Evolutionary conservation across 2,797 vertebrate species (phyloP).

Genomic region (Poeciliopsis gracilis): DNA sequence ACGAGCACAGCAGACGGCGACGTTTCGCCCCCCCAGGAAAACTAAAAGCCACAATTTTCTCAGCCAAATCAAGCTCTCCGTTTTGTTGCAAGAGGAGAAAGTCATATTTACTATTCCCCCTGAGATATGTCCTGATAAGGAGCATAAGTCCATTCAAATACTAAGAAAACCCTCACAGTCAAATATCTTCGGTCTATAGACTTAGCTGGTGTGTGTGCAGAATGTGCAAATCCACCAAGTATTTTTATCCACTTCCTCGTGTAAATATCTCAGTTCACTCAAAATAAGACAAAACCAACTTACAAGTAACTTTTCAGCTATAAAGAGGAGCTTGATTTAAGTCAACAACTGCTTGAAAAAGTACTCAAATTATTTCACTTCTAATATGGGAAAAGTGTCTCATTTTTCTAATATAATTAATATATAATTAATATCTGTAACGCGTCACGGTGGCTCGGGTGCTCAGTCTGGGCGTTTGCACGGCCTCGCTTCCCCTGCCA

Average conservation of each 20-base stretch:
- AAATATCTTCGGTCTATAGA: constrained; percentile 6
- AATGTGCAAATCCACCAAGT: constrained; percentile 15
- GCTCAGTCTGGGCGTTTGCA: background rate
- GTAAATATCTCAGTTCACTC: too few relatives aligned
- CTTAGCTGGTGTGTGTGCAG: background rate
- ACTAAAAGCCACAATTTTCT: background rate
- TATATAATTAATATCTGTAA: background rate
- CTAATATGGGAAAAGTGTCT: too few relatives aligned
- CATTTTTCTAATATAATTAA: background rate
- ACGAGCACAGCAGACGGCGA: background rate
- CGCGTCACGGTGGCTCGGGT: background rate
- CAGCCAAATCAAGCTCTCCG: background rate
- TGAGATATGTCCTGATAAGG: background rate
- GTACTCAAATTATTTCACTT: too few relatives aligned
- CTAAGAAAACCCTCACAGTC: too few relatives aligned
- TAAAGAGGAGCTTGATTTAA: too few relatives aligned
- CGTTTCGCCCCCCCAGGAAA: background rate
- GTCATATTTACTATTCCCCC: constrained; percentile 14
- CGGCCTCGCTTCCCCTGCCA: background rate
- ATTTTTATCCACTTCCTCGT: too few relatives aligned
- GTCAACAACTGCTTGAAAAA: too few relatives aligned
- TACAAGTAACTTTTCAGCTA: too few relatives aligned
- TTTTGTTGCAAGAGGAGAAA: background rate
- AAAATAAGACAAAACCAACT: too few relatives aligned
- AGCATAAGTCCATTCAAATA: background rate